phyloP scores from a whole-genome alignment of 2,113 vertebrate genomes.

The Pelmatolapia mariae region DNA sequence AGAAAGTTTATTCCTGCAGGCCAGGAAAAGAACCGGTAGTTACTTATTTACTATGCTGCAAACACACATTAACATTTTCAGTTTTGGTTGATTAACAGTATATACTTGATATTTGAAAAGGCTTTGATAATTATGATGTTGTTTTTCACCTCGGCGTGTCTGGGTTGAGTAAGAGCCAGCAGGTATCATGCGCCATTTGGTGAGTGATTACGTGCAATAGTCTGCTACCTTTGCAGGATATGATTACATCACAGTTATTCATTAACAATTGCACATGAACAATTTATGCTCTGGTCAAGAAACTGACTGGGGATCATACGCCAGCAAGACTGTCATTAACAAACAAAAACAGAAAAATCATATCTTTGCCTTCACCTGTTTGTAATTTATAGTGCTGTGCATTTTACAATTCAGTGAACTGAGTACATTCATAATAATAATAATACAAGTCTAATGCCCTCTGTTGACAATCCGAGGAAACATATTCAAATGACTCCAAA shows the following conservation, averaged over 20 bases:
- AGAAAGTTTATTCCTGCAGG: neutral
- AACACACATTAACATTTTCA: neutral
- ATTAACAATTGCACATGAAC: neutral
- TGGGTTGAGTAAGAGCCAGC: neutral
- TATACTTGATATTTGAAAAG: neutral
- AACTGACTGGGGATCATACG: neutral
- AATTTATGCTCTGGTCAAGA: neutral
- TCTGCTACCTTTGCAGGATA: neutral
- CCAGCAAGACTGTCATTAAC: neutral
- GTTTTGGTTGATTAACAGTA: neutral
- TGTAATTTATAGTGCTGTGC: neutral
- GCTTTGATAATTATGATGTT: neutral
- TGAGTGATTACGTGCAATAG: constrained; percentile 17
- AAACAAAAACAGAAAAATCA: neutral
- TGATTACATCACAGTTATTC: neutral
- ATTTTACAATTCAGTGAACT: neutral
- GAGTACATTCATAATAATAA: constrained; percentile 10
- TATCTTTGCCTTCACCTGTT: neutral
- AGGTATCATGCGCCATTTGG: constrained; percentile 6
- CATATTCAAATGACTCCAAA: constrained; percentile 40
- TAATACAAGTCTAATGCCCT: constrained; percentile 52
- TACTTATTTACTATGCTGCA: neutral
- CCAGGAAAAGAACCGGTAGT: accelerated
- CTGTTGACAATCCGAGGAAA: constrained; percentile 59
- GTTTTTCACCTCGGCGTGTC: neutral